These are phyloP conservation scores for Charaxes varanes DNA, from an alignment of 1,140 invertebrate genomes.

Conservation along the genomic window DNA sequence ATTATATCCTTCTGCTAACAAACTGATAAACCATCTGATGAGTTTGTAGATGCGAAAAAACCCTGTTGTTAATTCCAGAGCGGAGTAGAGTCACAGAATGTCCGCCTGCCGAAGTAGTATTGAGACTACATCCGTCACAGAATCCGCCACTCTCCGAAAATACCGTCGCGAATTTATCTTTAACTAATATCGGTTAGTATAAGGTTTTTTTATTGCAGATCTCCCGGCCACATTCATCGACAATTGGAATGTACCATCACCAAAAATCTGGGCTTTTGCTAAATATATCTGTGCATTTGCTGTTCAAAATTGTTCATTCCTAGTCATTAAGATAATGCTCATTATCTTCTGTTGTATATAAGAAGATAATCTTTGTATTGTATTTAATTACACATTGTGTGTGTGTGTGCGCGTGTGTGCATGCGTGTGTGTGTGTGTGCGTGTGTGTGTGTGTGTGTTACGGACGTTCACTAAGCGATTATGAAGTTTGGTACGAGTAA, in stretches of 20 bases:
- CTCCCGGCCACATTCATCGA: background rate
- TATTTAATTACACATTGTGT: too few relatives aligned
- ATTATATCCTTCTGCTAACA: background rate
- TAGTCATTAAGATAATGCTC: too few relatives aligned
- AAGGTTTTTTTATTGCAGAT: background rate
- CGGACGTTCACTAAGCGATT: too few relatives aligned
- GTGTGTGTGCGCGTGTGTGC: too few relatives aligned
- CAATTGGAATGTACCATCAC: background rate
- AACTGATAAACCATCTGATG: background rate
- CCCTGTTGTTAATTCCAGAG: slow-evolving; percentile 21
- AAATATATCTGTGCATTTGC: background rate
- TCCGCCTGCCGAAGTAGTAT: slow-evolving; percentile 15
- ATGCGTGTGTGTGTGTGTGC: too few relatives aligned
- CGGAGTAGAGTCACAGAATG: slow-evolving; percentile 18
- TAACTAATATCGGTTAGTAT: slow-evolving; percentile 38
- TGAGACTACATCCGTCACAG: slow-evolving; percentile 8
- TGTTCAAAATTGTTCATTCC: background rate
- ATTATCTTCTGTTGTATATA: too few relatives aligned
- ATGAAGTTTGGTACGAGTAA: too few relatives aligned
- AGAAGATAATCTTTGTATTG: too few relatives aligned
- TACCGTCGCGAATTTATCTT: slow-evolving; percentile 31
- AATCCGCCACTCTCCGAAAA: slow-evolving; percentile 16
- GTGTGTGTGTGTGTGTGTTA: too few relatives aligned
- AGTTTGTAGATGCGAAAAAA: background rate
- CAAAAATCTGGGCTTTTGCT: slow-evolving; percentile 2